Conservation (phyloP, 1,140 invertebrate species). For the Listronotus bonariensis region DNA sequence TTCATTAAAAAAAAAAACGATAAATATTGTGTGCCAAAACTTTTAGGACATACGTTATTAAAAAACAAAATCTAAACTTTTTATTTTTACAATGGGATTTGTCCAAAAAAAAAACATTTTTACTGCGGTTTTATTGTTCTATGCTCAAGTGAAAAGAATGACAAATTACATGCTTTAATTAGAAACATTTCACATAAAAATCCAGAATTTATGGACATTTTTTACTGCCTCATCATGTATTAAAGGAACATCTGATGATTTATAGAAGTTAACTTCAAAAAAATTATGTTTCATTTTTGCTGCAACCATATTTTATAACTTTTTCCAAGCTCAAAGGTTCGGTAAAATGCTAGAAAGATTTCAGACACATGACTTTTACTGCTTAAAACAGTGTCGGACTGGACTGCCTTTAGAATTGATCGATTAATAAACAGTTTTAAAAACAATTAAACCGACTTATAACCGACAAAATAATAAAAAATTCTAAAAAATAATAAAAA, state of each 20-base stretch:
- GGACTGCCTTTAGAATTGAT: too few species aligned
- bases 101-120: slow-evolving; percentile 4
- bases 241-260: slow-evolving; percentile 21
- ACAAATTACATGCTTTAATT: slow-evolving; percentile 26
- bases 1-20: too few species aligned
- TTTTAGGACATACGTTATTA: too few species aligned
- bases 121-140: not conserved
- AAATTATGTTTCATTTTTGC: slow-evolving; percentile 30
- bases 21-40: too few species aligned
- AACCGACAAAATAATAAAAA: too few species aligned
- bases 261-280: slow-evolving; percentile 18
- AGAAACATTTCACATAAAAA: slow-evolving; percentile 27
- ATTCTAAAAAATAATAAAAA: too few species aligned
- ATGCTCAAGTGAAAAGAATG: slow-evolving; percentile 18
- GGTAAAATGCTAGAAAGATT: slow-evolving; percentile 19
- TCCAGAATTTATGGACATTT: slow-evolving; percentile 14
- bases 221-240: slow-evolving; percentile 17
- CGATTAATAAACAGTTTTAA: too few species aligned
- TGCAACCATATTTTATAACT: slow-evolving; percentile 26
- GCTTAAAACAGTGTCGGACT: slow-evolving; percentile 9
- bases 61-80: too few species aligned
- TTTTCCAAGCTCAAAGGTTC: slow-evolving; percentile 21
- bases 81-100: too few species aligned
- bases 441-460: too few species aligned
- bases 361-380: slow-evolving; percentile 22